phyloP scores from a whole-genome alignment of 2,888 invertebrate genomes.

The Sepiola atlantica region DNA sequence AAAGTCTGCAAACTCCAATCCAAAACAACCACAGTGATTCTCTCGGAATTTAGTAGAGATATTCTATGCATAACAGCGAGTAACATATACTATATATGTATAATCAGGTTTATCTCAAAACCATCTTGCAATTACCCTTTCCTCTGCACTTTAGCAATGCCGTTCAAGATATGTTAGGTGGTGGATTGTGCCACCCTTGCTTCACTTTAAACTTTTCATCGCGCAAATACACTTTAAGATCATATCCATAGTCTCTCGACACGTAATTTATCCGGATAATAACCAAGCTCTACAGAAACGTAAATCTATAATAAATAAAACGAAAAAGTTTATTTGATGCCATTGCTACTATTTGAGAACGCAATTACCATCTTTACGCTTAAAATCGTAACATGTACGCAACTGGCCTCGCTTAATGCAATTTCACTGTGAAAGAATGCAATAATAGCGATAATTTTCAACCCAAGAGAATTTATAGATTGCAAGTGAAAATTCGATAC shows the following conservation, averaged over 20 bases:
- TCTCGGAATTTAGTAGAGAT: no score
- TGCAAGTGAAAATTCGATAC: background rate
- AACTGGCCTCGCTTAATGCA: background rate
- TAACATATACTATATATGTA: no score
- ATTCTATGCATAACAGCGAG: no score
- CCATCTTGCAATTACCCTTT: no score
- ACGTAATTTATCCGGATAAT: background rate
- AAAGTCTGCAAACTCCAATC: no score
- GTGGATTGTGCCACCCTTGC: no score
- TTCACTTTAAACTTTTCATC: no score
- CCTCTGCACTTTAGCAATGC: no score
- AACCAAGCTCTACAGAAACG: background rate
- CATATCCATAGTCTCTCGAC: background rate
- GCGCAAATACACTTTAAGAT: no score
- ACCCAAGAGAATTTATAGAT: background rate
- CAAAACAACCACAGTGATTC: no score
- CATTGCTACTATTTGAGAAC: background rate
- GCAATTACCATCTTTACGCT: background rate
- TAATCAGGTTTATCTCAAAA: no score
- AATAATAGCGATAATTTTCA: background rate
- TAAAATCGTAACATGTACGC: background rate
- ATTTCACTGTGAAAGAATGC: background rate
- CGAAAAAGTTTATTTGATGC: background rate
- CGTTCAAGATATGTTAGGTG: no score
- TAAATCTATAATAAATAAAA: background rate